Conservation (phyloP, 2,888 invertebrate genomes). For the Andrena bicolor region DNA sequence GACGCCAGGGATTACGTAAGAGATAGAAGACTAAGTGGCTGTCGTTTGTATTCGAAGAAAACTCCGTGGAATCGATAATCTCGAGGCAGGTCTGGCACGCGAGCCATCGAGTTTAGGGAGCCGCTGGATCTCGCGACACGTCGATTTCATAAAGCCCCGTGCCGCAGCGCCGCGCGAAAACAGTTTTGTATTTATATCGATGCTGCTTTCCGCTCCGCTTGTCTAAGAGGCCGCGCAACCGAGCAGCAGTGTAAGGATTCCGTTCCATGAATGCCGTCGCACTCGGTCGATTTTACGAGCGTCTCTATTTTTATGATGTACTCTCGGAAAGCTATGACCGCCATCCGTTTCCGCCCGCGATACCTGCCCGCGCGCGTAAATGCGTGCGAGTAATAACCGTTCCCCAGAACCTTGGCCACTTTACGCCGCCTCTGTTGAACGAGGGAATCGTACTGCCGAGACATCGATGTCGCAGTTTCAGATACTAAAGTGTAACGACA, state of each 20-base stretch:
- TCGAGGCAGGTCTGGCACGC: constrained; percentile 54
- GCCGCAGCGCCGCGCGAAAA: constrained; percentile 15
- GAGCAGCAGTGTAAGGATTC: constrained; percentile 9
- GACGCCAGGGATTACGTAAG: constrained; percentile 45
- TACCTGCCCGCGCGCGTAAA: constrained; percentile 58
- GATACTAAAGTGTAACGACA: not conserved
- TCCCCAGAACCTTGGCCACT: constrained; percentile 30
- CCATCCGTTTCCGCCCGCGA: constrained; percentile 42
- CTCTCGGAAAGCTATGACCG: constrained; percentile 60
- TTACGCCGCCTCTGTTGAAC: constrained; percentile 14
- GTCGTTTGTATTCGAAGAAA: constrained; percentile 52
- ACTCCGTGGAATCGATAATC: constrained; percentile 58
- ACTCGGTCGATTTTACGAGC: constrained; percentile 66
- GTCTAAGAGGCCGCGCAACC: constrained; percentile 22
- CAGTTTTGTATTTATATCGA: constrained; percentile 58
- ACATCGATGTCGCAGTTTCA: not conserved
- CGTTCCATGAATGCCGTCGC: constrained; percentile 43
- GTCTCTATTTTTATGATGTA: constrained; percentile 68
- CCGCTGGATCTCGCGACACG: constrained; percentile 24
- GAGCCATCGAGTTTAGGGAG: constrained; percentile 19
- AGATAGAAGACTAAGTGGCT: constrained; percentile 56
- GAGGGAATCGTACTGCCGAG: not conserved
- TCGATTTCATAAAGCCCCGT: constrained; percentile 39
- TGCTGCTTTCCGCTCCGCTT: constrained; percentile 32
- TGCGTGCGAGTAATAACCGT: constrained; percentile 45